Evolutionary conservation across 2,797 vertebrate species (phyloP), one percentile per base, ranked within the genome.

Genomic region (Schizopygopsis malacanthus): DNA sequence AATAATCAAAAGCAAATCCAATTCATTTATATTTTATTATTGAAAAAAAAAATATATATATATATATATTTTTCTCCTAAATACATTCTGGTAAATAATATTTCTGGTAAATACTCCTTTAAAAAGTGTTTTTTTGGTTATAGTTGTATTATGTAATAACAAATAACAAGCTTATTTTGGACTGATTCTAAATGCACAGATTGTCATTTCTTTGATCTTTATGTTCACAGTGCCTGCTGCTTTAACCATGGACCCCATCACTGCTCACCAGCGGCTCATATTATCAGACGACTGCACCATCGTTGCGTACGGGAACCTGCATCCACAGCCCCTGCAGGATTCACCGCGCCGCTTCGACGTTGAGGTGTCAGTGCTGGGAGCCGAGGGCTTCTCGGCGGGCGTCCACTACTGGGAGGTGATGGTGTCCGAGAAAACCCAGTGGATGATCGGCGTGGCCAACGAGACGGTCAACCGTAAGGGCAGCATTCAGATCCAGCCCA

Each of bases 391-490:
- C 0, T 92, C 92, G 0, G 89, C 95, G 0, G 98, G 98, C 0
- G 96, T 98, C 41, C 98, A 99, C 89, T 99, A 99, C 94, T 99
- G 98, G 98, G 98, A 99, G 91, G 98, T 99, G 92, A 97, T 98
- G 94, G 98, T 99, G 88, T 98, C 97, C 0, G 98, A 99, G 93
- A 99, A 99, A 92, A 99, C 98, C 43, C 98, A 99, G 94, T 99
- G 98, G 98, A 98, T 99, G 97, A 98, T 99, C 0, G 98, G 98
- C 10, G 93, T 99, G 93, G 98, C 98, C 0, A 96, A 96, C 0
- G 98, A 99, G 92, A 96, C 96, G 0, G 97, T 98, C 1, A 98
- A 95, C 89, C 97, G 97, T 90, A 99, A 98, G 86, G 98, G 98
- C 85, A 99, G 96, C 95, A 99, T 99, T 94, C 98, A 99, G 90